phyloP scores from a whole-genome alignment of 2,888 invertebrate genomes.

The Harpagoxenus sublaevis region DNA sequence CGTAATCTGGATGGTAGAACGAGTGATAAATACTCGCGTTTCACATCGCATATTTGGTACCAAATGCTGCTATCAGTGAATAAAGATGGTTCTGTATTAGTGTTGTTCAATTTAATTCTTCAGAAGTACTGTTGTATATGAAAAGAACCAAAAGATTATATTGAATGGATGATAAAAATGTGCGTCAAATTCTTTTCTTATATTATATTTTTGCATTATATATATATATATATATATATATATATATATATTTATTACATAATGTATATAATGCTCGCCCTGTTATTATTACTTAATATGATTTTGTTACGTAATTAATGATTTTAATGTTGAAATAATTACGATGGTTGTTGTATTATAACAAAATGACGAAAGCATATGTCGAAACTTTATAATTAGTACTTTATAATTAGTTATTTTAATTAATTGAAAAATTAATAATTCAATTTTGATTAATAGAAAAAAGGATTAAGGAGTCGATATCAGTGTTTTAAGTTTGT shows the following conservation, averaged over 20 bases:
- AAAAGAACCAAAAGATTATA: not conserved
- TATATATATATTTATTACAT: conserved; percentile 2
- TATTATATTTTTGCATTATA: not conserved
- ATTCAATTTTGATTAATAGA: not conserved
- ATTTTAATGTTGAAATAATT: conserved; percentile 8
- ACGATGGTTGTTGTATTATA: not conserved
- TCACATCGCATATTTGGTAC: not conserved
- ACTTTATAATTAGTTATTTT: not conserved
- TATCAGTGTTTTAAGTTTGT: not conserved
- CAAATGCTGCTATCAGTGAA: not conserved
- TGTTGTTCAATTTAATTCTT: not conserved
- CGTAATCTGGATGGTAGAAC: conserved; percentile 11
- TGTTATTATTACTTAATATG: not conserved
- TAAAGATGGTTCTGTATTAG: not conserved
- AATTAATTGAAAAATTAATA: not conserved
- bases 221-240: too few species aligned
- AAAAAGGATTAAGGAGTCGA: not conserved
- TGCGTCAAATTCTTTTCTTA: not conserved
- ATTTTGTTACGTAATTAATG: conserved; percentile 5
- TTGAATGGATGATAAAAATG: not conserved
- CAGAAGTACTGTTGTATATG: not conserved
- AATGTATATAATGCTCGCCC: too few species aligned
- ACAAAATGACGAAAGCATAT: not conserved
- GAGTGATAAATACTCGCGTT: conserved; percentile 1
- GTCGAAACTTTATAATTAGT: not conserved